Evolutionary conservation across 2,888 invertebrate species (phyloP).

Genomic region (Dynastes grantii): DNA sequence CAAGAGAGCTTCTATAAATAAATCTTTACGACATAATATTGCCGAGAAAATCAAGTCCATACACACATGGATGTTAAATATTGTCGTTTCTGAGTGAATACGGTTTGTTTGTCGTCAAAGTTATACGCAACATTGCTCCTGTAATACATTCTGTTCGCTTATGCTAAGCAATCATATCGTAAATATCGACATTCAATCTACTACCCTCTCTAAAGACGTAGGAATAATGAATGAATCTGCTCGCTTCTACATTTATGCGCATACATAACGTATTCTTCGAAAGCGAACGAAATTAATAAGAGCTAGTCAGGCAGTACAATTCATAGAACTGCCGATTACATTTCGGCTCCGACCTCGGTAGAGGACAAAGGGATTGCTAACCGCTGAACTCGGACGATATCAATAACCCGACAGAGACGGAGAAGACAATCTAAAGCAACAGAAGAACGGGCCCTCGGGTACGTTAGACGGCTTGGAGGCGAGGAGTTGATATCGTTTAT

Average conservation of each 20-base stretch:
- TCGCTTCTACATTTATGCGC: not conserved
- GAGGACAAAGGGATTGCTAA: constrained; percentile 28
- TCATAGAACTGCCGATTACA: not conserved
- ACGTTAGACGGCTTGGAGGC: not conserved
- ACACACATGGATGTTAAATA: too few relatives aligned
- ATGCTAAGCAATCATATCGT: too few relatives aligned
- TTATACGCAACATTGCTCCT: too few relatives aligned
- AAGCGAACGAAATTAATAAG: constrained; percentile 19
- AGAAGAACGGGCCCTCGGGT: constrained; percentile 13
- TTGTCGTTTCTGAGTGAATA: too few relatives aligned
- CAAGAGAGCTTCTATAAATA: too few relatives aligned
- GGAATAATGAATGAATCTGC: too few relatives aligned
- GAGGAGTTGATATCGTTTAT: constrained; percentile 33
- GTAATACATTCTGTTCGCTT: too few relatives aligned
- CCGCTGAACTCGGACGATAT: constrained; percentile 26
- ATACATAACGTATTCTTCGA: not conserved
- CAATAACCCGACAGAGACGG: constrained; percentile 32
- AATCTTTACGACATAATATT: too few relatives aligned
- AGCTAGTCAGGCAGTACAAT: constrained; percentile 17
- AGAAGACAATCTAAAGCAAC: constrained; percentile 27
- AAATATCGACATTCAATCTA: too few relatives aligned
- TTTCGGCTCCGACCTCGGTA: not conserved
- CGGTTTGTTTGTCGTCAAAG: too few relatives aligned
- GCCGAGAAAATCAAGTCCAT: too few relatives aligned
- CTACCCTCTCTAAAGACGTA: too few relatives aligned